A percentile compares a stretch with the other conserved stretches of the same genome.
Conservation (phyloP, 2,113 vertebrate species). For the Gadus chalcogrammus region DNA sequence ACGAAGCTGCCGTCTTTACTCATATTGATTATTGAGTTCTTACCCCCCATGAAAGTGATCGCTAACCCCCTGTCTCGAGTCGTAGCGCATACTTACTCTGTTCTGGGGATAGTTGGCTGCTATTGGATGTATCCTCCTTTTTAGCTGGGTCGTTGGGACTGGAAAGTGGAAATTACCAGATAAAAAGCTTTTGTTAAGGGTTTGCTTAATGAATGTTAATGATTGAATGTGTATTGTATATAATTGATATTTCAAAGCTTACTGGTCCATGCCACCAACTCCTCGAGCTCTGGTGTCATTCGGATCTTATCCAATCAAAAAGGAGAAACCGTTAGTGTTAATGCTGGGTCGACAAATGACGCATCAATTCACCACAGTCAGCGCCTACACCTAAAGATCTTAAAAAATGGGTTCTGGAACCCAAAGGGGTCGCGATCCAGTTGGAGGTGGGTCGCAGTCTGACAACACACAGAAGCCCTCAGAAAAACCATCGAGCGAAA, state of each 20-base stretch:
- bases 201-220: neutral
- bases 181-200: neutral
- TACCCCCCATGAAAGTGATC: no score
- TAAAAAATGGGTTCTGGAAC: no score
- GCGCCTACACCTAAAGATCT: no score
- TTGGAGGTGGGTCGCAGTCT: no score
- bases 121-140: conserved; percentile 40
- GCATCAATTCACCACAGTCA: no score
- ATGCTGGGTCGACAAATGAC: neutral
- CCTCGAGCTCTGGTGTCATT: conserved; percentile 45
- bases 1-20: no score
- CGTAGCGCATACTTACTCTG: conserved; percentile 66
- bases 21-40: no score
- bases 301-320: conserved; percentile 36
- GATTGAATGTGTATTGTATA: neutral
- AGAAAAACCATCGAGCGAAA: no score
- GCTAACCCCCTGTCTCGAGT: neutral
- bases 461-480: no score
- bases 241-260: conserved; percentile 11
- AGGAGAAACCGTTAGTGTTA: neutral
- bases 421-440: no score
- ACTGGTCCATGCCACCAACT: conserved; percentile 47
- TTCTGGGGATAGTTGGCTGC: conserved; percentile 66
- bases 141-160: conserved; percentile 33
- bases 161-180: neutral